These are phyloP conservation scores for Nixonia krombeini DNA, from an alignment of 1,140 invertebrate genomes.

Conservation along the genomic window DNA sequence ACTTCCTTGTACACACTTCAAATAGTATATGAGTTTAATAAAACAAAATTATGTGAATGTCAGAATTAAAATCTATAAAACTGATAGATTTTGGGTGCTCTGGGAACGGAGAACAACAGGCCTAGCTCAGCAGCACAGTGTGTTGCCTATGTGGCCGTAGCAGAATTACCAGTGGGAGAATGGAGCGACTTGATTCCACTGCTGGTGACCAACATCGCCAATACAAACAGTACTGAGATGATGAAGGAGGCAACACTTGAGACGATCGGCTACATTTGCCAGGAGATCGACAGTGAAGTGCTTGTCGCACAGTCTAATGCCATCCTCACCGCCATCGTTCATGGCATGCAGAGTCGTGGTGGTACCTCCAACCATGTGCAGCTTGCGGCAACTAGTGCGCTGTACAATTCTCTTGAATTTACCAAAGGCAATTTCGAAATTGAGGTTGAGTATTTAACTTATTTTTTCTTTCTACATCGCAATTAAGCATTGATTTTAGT, in stretches of 20 bases:
- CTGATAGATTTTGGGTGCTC: constrained; percentile 86
- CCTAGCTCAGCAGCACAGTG: constrained; percentile 98
- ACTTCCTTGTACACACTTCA: no score
- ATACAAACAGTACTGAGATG: constrained; percentile 88
- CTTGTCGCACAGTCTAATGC: constrained; percentile 93
- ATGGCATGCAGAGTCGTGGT: constrained; percentile 92
- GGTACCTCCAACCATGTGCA: constrained; percentile 84
- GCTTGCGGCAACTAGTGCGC: constrained; percentile 95
- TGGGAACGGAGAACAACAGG: constrained; percentile 95
- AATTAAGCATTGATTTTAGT: no score
- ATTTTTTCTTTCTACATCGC: constrained; percentile 11
- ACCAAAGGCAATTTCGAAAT: constrained; percentile 99
- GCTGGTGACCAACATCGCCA: constrained; percentile 93
- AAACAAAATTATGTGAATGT: no score
- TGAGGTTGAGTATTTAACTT: constrained; percentile 75
- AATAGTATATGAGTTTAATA: no score
- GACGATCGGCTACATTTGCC: constrained; percentile 91
- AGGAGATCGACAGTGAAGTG: constrained; percentile 91
- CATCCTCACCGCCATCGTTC: constrained; percentile 98
- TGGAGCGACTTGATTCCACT: constrained; percentile 90
- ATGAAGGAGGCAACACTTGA: constrained; percentile 97
- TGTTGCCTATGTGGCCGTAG: constrained; percentile 97
- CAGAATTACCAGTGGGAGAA: constrained; percentile 89
- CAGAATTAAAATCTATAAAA: not conserved
- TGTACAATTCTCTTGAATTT: constrained; percentile 99